These are phyloP conservation scores for Erpobdella octoculata DNA, from an alignment of 2,888 invertebrate species.

Conservation along the genomic window DNA sequence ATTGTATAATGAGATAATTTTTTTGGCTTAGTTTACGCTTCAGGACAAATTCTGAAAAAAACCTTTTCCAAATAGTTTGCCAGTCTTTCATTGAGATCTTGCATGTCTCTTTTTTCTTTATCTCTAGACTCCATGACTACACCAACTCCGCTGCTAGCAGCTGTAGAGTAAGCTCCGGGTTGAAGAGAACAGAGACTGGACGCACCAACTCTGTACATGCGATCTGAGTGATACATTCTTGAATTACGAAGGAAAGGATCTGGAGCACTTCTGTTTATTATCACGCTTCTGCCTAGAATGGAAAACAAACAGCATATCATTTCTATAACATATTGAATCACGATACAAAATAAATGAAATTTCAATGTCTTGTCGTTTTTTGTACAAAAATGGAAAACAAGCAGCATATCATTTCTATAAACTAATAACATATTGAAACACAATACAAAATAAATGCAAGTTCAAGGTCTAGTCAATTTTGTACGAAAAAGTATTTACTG, in stretches of 20 bases:
- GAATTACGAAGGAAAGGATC: constrained; percentile 13
- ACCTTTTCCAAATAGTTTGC: constrained; percentile 56
- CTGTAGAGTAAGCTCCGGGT: constrained; percentile 42
- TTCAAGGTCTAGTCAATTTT: no score
- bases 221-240: constrained; percentile 19
- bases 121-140: constrained; percentile 52
- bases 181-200: neutral
- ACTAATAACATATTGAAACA: no score
- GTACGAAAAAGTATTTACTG: no score
- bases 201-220: neutral
- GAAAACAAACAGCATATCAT: neutral
- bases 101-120: constrained; percentile 56
- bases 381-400: no score
- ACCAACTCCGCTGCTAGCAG: constrained; percentile 47
- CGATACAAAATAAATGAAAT: no score
- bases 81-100: constrained; percentile 55
- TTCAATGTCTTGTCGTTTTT: no score
- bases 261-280: constrained; percentile 20
- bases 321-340: neutral
- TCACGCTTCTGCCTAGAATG: constrained; percentile 15
- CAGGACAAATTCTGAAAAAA: constrained; percentile 44
- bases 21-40: no score
- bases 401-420: no score
- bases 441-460: no score
- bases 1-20: no score